Percentiles rank a stretch among this genome's conserved stretches.
phyloP scores from a whole-genome alignment of 2,888 invertebrate genomes.

The Cinara cedri region DNA sequence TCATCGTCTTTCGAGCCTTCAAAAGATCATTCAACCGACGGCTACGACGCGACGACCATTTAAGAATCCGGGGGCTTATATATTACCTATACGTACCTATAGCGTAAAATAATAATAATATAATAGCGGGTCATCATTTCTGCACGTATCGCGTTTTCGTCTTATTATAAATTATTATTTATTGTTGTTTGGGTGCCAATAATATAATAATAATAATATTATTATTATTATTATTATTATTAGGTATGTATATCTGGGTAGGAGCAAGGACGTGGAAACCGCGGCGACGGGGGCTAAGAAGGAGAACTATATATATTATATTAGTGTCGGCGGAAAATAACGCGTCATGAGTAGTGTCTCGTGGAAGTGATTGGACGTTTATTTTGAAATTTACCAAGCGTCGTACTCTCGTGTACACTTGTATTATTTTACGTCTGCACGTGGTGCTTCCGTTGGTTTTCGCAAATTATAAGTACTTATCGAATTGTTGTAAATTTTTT shows the following conservation, averaged over 20 bases:
- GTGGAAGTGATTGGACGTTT: constrained; percentile 40
- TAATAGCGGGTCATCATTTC: constrained; percentile 39
- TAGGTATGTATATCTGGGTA: constrained; percentile 5
- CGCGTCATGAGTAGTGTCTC: constrained; percentile 35
- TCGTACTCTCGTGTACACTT: too few relatives aligned
- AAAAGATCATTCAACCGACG: constrained; percentile 40
- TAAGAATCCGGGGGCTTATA: constrained; percentile 19
- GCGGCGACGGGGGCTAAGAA: constrained; percentile 22
- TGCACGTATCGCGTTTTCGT: constrained; percentile 25
- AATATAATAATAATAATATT: not conserved
- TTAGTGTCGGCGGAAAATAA: constrained; percentile 43
- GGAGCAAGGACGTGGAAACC: constrained; percentile 50
- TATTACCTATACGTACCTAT: too few relatives aligned
- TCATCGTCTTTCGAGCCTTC: not conserved
- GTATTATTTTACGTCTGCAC: not conserved
- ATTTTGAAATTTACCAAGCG: constrained; percentile 8
- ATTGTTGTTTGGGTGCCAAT: constrained; percentile 17
- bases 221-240: too few relatives aligned
- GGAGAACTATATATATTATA: constrained; percentile 54
- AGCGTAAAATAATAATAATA: too few relatives aligned
- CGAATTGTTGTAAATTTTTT: too few relatives aligned
- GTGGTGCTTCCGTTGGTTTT: constrained; percentile 9
- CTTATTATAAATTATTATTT: too few relatives aligned
- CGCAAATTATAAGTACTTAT: not conserved
- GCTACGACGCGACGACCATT: constrained; percentile 8